Base-by-base conservation (phyloP, 2,888 invertebrate genomes). In the Trissolcus japonicus region DNA sequence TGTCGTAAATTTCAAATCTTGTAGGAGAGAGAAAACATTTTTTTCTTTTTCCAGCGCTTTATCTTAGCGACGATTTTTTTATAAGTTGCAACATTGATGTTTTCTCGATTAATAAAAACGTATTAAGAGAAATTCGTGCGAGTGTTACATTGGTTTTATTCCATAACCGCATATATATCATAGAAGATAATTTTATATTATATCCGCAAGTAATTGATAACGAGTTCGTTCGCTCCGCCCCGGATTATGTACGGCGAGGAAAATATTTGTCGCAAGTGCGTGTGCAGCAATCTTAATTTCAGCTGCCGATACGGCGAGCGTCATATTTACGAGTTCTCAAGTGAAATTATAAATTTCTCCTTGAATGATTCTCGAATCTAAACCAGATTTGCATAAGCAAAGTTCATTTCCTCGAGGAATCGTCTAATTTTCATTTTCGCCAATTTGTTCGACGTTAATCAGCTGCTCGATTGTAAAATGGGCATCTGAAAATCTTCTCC, bases 271-370 rank as follows among this genome's bases (percentile, higher is more conserved):
- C 46, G 46, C 35, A 35, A 35, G 35, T 35, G 16, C 16, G 46
- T 46, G 43, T 43, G 2, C 13, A 43, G 43, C n/a, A 56, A 66
- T 67, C 53, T 59, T 51, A 67, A 68, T 60, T 68, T 68, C 46
- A 40, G 46, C 7, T 57, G 14, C 50, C 6, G 67, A 54, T 60
- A 54, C 13, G 54, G 60, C 54, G 46, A 54, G 46, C 60, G 60
- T 68, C 54, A 54, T 68, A 68, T 68, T 60, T 68, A 68, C 46
- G 68, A 54, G 59, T 54, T 60, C 60, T n/a, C 19, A 11, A 21
- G 68, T 46, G 68, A 68, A 68, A 68, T 68, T 68, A 21, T 35
- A 46, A 68, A 68, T 68, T 68, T 68, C 68, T 41, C 68, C 59
- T 60, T 35, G 17, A 35, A 35, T 11, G 11, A 35, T 11, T 35